Conservation (phyloP, 2,113 vertebrate species). For the Calidris pugnax region DNA sequence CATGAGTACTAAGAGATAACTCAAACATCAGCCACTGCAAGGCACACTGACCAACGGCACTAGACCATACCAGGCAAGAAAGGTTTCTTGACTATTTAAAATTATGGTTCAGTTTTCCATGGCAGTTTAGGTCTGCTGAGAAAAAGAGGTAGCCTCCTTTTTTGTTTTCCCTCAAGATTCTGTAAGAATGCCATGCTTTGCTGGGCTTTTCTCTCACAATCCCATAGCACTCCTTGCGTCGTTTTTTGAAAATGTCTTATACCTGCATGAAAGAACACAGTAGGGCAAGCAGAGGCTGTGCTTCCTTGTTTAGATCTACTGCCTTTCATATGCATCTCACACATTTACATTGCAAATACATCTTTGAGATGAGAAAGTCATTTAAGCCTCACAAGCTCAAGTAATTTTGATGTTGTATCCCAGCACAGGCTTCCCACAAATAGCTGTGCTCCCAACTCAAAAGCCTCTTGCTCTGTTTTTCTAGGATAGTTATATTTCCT, state of each 20-base stretch:
- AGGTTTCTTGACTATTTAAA: not conserved
- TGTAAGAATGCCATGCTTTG: not conserved
- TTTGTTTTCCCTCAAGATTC: not conserved
- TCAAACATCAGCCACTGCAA: not conserved
- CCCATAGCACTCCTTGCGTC: not conserved
- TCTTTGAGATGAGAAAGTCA: not conserved
- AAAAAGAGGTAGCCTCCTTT: not conserved
- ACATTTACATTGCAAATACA: constrained; percentile 42
- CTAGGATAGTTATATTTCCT: not conserved
- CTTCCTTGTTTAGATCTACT: not conserved
- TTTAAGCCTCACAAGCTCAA: constrained; percentile 4
- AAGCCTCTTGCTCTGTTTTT: constrained; percentile 5
- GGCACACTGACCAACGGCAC: not conserved
- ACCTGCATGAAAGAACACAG: not conserved
- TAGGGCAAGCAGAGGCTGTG: not conserved
- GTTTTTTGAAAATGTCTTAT: not conserved
- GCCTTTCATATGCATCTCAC: not conserved
- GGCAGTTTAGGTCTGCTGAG: not conserved
- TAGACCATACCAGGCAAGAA: not conserved
- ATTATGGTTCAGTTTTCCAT: not conserved
- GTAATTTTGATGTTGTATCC: not conserved
- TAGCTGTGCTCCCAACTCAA: not conserved
- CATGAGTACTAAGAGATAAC: not conserved
- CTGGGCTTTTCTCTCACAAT: not conserved
- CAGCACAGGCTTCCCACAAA: not conserved